Evolutionary conservation across 1,140 invertebrate species (phyloP).

Genomic region (Parapsyche elsis): DNA sequence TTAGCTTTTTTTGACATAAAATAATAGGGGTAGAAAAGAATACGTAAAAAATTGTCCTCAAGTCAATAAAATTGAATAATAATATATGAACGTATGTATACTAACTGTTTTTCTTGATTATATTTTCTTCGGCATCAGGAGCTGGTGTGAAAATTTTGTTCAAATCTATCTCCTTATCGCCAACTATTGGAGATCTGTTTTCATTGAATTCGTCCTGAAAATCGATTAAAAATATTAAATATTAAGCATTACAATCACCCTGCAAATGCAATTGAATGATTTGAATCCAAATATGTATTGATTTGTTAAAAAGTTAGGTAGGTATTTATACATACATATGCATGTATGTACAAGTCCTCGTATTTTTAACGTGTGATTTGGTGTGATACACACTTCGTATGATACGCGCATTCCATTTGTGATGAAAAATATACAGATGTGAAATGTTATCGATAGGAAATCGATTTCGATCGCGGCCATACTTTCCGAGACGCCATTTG

Average conservation of each 20-base stretch:
- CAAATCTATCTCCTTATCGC: slow-evolving; percentile 74
- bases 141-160: slow-evolving; percentile 89
- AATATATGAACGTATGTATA: slow-evolving; percentile 50
- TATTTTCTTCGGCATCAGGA: slow-evolving; percentile 76
- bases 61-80: no score
- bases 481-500: not conserved
- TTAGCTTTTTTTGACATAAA: no score
- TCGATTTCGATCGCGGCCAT: slow-evolving; percentile 1
- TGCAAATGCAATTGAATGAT: no score
- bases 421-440: not conserved
- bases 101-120: slow-evolving; percentile 75
- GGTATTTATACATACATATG: no score
- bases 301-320: no score
- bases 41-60: no score
- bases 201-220: slow-evolving; percentile 63
- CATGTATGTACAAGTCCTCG: no score
- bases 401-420: not conserved
- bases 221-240: not conserved
- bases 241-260: not conserved
- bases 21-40: no score
- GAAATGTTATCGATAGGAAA: not conserved
- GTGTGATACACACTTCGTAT: not conserved
- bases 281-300: no score
- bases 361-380: no score
- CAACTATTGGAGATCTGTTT: slow-evolving; percentile 62